These are phyloP conservation scores for Acanthopagrus latus DNA, from an alignment of 2,797 vertebrate genomes.

Conservation along the genomic window DNA sequence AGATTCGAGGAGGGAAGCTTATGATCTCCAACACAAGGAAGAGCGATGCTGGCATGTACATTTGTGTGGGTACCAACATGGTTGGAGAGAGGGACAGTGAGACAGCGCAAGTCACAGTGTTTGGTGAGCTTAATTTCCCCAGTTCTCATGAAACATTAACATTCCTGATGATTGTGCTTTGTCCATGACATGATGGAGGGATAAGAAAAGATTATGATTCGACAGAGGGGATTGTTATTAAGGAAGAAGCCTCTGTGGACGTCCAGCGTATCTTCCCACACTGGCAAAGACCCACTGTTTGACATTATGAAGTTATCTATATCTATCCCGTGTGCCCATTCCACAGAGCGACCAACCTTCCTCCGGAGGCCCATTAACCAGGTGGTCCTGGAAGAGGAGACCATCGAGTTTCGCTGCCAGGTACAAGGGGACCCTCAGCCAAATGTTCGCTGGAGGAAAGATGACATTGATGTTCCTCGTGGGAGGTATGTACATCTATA, in stretches of 20 bases:
- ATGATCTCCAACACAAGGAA: slow-evolving; percentile 99
- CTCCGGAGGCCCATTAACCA: slow-evolving; percentile 97
- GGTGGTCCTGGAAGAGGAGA: slow-evolving; percentile 96
- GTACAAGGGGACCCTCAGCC: slow-evolving; percentile 97
- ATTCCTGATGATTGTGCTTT: too few relatives aligned
- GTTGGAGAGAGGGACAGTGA: slow-evolving; percentile 98
- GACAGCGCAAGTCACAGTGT: slow-evolving; percentile 97
- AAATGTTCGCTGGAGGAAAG: slow-evolving; percentile 96
- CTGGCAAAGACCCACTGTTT: background rate
- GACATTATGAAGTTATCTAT: background rate
- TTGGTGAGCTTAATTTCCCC: slow-evolving; percentile 86
- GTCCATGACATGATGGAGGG: background rate
- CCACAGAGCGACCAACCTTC: slow-evolving; percentile 95
- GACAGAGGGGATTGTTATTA: background rate
- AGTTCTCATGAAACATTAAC: background rate
- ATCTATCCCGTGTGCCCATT: background rate
- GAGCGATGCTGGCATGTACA: slow-evolving; percentile 96
- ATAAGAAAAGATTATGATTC: background rate
- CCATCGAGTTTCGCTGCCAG: slow-evolving; percentile 96
- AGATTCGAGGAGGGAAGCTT: slow-evolving; percentile 98
- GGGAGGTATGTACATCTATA: slow-evolving; percentile 88
- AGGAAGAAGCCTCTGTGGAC: background rate
- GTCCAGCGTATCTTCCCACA: background rate
- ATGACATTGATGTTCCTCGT: slow-evolving; percentile 93
- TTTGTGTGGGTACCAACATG: slow-evolving; percentile 98